Evolutionary conservation across 2,888 invertebrate species (phyloP).

Genomic region (Oxycera nigricornis): DNA sequence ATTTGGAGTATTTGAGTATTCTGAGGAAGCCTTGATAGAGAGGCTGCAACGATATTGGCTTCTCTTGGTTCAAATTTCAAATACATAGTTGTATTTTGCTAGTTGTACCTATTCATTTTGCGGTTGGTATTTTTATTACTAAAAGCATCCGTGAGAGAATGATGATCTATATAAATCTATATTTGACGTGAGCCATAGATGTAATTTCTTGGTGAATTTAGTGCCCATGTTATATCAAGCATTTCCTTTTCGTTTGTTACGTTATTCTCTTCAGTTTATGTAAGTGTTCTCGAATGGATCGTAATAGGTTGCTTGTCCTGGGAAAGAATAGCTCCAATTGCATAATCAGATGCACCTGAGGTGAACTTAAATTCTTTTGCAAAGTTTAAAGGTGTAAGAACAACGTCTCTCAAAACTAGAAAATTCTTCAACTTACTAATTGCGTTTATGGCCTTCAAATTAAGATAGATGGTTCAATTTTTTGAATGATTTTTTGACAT

Average conservation of each 20-base stretch:
- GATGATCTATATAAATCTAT: neutral
- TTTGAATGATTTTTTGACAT: neutral
- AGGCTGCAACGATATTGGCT: neutral
- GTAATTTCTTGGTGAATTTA: neutral
- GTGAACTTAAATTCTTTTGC: neutral
- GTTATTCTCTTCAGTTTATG: too few species aligned
- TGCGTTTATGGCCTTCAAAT: neutral
- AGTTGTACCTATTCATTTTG: neutral
- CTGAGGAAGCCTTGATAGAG: neutral
- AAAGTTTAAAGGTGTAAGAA: neutral
- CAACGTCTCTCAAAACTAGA: neutral
- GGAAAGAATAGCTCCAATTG: too few species aligned
- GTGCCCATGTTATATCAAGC: neutral
- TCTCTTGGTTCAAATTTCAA: neutral
- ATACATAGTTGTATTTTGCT: neutral
- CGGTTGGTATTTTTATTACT: neutral
- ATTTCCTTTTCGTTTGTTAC: too few species aligned
- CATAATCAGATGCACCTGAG: too few species aligned
- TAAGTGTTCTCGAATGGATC: neutral
- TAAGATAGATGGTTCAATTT: neutral
- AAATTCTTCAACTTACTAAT: neutral
- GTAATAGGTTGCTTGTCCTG: neutral
- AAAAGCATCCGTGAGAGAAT: neutral
- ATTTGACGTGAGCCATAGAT: neutral
- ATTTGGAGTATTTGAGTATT: neutral